Evolutionary conservation across 2,113 vertebrate species (phyloP).

Genomic region (Urocolius indicus): DNA sequence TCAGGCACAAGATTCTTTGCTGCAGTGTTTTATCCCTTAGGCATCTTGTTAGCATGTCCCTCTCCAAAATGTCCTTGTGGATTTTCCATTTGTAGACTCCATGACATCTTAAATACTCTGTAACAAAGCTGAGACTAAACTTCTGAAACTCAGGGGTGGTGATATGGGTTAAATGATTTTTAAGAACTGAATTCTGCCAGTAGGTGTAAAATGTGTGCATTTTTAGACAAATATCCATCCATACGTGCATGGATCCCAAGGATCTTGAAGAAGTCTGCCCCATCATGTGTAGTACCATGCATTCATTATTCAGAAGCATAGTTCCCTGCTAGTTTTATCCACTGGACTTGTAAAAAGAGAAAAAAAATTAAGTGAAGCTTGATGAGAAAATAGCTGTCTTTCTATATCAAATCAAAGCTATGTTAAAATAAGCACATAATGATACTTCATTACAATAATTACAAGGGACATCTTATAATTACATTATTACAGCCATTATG

Average conservation of each 20-base stretch:
- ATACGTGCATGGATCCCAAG: background rate
- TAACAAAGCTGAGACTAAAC: background rate
- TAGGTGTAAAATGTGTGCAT: background rate
- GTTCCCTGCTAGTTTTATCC: background rate
- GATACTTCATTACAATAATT: background rate
- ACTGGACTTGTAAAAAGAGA: background rate
- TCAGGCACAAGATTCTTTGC: rapidly evolving
- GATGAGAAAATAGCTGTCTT: background rate
- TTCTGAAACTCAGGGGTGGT: background rate
- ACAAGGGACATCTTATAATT: background rate
- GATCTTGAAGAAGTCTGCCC: background rate
- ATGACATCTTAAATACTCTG: background rate
- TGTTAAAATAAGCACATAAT: background rate
- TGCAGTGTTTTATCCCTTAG: rapidly evolving
- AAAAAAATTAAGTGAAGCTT: background rate
- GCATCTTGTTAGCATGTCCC: background rate
- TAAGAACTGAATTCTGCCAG: background rate
- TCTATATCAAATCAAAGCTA: background rate
- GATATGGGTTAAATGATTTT: background rate
- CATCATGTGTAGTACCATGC: background rate
- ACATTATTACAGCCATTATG: background rate
- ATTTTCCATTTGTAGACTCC: background rate
- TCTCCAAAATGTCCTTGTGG: background rate
- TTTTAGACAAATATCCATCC: background rate
- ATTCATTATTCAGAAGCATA: background rate